Evolutionary conservation across 2,888 invertebrate species (phyloP).

Genomic region (Gymnoscelis rufifasciata): DNA sequence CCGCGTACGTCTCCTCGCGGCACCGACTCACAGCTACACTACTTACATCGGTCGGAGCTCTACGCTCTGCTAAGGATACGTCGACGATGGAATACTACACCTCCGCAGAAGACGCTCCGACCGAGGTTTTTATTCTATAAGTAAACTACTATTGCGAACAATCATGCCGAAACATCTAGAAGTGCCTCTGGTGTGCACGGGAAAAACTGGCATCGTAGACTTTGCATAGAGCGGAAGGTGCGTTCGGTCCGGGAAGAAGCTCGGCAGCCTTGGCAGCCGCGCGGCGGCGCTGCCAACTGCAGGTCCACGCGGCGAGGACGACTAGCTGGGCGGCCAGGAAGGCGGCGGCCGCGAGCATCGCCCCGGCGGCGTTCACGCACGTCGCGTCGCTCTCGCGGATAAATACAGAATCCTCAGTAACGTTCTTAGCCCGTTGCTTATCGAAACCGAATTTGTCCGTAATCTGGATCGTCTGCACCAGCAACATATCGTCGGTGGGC

Average conservation of each 20-base stretch:
- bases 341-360: slow-evolving; percentile 90
- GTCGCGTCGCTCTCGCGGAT: slow-evolving; percentile 81
- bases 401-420: slow-evolving; percentile 85
- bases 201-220: slow-evolving; percentile 92
- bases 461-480: slow-evolving; percentile 94
- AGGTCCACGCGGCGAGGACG: slow-evolving; percentile 92
- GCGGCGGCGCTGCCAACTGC: slow-evolving; percentile 90
- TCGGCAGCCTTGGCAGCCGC: slow-evolving; percentile 82
- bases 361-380: slow-evolving; percentile 88
- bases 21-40: slow-evolving; percentile 51
- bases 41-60: slow-evolving; percentile 69
- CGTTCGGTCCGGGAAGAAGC: slow-evolving; percentile 81
- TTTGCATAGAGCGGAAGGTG: slow-evolving; percentile 85
- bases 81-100: slow-evolving; percentile 39
- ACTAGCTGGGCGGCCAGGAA: slow-evolving; percentile 92
- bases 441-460: slow-evolving; percentile 95
- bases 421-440: slow-evolving; percentile 81
- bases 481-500: slow-evolving; percentile 87
- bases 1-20: slow-evolving; percentile 34
- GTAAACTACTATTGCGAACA: slow-evolving; percentile 76
- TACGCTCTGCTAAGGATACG: slow-evolving; percentile 49
- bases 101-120: slow-evolving; percentile 59
- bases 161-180: slow-evolving; percentile 69
- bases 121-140: slow-evolving; percentile 70
- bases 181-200: slow-evolving; percentile 82